A percentile compares a stretch with the other conserved stretches of the same genome.
Conservation (phyloP, 2,113 vertebrate genomes). For the Tiliqua scincoides region DNA sequence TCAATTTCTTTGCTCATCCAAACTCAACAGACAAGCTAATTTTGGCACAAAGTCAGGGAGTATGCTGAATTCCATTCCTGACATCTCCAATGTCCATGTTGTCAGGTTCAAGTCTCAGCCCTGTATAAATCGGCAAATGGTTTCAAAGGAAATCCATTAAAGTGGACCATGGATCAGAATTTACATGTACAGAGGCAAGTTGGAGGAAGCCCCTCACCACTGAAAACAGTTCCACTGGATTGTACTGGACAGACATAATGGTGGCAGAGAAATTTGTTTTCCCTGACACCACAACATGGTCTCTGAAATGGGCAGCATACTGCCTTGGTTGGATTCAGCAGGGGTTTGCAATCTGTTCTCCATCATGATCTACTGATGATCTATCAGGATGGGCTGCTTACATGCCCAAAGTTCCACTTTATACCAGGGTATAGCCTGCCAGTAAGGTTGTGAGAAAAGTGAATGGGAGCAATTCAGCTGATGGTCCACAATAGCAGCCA, state of each 20-base stretch:
- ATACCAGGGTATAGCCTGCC: not conserved
- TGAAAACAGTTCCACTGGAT: not conserved
- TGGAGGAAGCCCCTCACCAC: not conserved
- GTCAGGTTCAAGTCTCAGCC: not conserved
- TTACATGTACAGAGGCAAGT: not conserved
- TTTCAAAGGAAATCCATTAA: not conserved
- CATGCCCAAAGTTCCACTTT: not conserved
- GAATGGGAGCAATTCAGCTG: not conserved
- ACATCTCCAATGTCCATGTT: constrained; percentile 1
- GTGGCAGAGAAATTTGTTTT: not conserved
- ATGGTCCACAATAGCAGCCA: not conserved
- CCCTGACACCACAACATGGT: not conserved
- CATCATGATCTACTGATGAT: too few species aligned
- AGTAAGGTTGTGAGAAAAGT: not conserved
- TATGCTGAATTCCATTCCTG: not conserved
- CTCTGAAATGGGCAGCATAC: not conserved
- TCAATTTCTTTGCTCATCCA: constrained; percentile 38
- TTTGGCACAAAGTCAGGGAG: constrained; percentile 32
- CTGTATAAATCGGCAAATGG: constrained; percentile 14
- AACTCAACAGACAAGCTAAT: constrained; percentile 26
- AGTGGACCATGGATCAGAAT: not conserved
- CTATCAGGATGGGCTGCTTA: too few species aligned
- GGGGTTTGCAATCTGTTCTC: not conserved
- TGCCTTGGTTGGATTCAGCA: not conserved
- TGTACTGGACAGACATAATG: not conserved